Evolutionary conservation across 2,113 vertebrate species (phyloP).

Genomic region (Thomomys bottae): DNA sequence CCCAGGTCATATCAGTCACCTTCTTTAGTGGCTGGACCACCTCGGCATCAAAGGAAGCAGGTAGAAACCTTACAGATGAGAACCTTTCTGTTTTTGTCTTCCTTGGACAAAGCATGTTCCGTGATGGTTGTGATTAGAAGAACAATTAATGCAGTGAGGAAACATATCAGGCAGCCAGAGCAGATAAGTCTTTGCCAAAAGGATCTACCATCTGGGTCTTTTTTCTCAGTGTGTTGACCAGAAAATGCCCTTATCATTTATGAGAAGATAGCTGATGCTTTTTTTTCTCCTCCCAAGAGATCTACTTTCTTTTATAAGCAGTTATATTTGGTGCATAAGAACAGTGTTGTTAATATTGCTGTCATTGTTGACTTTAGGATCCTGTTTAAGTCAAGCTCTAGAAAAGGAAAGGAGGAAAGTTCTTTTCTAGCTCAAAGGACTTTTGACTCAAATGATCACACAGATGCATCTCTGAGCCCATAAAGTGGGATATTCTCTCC

Average conservation of each 20-base stretch:
- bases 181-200: conserved; percentile 63
- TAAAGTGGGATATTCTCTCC: not conserved
- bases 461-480: not conserved
- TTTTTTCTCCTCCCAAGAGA: conserved; percentile 35
- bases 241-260: conserved; percentile 55
- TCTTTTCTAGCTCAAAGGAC: conserved; percentile 18
- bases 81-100: conserved; percentile 22
- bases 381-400: not conserved
- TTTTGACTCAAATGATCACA: not conserved
- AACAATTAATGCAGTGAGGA: conserved; percentile 58
- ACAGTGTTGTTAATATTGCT: not conserved
- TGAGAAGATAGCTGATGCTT: conserved; percentile 1
- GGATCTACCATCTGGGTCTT: conserved; percentile 69
- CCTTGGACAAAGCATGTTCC: conserved; percentile 33
- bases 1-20: not conserved
- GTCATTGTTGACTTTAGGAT: not conserved
- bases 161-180: conserved; percentile 62
- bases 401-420: not conserved
- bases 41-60: not conserved
- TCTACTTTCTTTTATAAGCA: conserved; percentile 35
- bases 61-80: not conserved
- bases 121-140: not conserved
- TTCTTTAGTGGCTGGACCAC: not conserved
- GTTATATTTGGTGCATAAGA: conserved; percentile 35
- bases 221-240: conserved; percentile 58